Base-by-base conservation (phyloP, 2,113 vertebrate species). In the Neofelis nebulosa region DNA sequence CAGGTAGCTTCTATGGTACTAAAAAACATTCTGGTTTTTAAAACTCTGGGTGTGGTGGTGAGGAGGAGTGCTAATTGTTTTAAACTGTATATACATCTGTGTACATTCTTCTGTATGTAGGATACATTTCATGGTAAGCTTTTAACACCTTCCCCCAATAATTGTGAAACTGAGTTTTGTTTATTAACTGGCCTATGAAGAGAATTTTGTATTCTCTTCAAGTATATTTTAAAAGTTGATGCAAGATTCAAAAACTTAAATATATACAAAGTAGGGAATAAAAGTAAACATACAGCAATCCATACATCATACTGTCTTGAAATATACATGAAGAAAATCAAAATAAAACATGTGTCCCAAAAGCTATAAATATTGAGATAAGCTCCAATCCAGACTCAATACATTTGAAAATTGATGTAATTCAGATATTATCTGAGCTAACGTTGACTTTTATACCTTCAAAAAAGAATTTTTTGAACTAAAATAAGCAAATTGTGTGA, bases 321-420 rank as follows among this genome's bases (percentile, higher is more conserved):
- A 74, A 96, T 45, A 84, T 16, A 91, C 25, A 7, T 61, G n/a
- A 91, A 93, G 18, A 48, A 84, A 95, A 79, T 38, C 7, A 71
- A 87, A 96, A 89, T 15, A 61, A 89, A 81, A 91, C 91, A 80
- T 87, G 33, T 90, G 9, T 65, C 74, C 74, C 14, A 55, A 16
- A 89, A 95, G 33, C 38, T 84, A 78, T 61, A 91, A 85, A 92
- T 48, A 86, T 29, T 95, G 38, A 91, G 71, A 85, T 81, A 85
- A 78, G 45, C 3, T 92, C 84, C 7, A 96, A 93, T 86, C 86
- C 16, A 50, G 68, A 83, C 11, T 80, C 71, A 89, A 50, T 88
- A 89, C 66, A 92, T 79, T n/a, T 94, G 55, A 94, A 89, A 85
- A 41, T 25, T 52, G 14, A 88, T 63, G 38, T 31, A 93, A 78